These are phyloP conservation scores for Encarsia formosa DNA, from an alignment of 2,888 invertebrate genomes.

Conservation along the genomic window DNA sequence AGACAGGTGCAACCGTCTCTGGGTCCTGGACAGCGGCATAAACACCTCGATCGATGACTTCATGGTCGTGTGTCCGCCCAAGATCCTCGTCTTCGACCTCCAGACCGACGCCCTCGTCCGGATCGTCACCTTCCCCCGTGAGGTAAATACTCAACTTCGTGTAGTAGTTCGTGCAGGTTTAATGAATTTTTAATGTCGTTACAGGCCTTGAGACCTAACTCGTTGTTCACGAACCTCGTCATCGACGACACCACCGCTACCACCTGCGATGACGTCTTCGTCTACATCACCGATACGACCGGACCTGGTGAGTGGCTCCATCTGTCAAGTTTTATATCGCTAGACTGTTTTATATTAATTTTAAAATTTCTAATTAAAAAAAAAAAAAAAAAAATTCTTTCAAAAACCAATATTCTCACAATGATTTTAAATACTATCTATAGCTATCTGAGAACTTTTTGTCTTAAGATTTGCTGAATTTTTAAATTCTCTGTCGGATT, in stretches of 20 bases:
- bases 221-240: constrained; percentile 73
- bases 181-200: constrained; percentile 2
- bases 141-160: constrained; percentile 42
- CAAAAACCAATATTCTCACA: neutral
- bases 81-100: constrained; percentile 75
- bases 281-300: constrained; percentile 78
- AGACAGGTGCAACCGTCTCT: constrained; percentile 78
- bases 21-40: constrained; percentile 78
- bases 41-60: constrained; percentile 68
- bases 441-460: too few relatives aligned
- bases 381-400: too few relatives aligned
- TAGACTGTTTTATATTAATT: neutral
- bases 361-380: neutral
- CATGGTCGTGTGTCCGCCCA: constrained; percentile 68
- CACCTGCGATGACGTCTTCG: constrained; percentile 72
- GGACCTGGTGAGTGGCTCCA: constrained; percentile 61
- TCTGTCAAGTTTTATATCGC: neutral
- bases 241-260: constrained; percentile 69
- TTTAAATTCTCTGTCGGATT: too few relatives aligned
- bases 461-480: too few relatives aligned
- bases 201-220: constrained; percentile 66
- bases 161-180: neutral
- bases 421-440: neutral
- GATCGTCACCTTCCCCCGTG: constrained; percentile 70
- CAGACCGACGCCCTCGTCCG: constrained; percentile 66